phyloP scores from a whole-genome alignment of 2,888 invertebrate species.

The Glyphotaelius pellucidus region DNA sequence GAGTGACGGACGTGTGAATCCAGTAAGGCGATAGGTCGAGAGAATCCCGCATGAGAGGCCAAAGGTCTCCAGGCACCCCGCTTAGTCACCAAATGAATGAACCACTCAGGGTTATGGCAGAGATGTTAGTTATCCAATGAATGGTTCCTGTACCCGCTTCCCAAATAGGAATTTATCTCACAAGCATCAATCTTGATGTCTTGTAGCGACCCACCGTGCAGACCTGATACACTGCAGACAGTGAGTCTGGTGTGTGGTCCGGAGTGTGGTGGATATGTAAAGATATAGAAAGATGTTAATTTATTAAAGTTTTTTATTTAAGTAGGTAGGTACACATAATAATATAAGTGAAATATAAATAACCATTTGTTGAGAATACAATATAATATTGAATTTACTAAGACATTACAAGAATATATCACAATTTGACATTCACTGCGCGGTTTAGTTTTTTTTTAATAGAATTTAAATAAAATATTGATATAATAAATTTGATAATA shows the following conservation, averaged over 20 bases:
- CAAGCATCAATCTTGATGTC: too few species aligned
- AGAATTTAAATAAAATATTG: constrained; percentile 53
- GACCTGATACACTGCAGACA: not conserved
- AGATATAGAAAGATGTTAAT: not conserved
- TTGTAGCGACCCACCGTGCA: not conserved
- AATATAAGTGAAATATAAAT: constrained; percentile 64
- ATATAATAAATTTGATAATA: constrained; percentile 53
- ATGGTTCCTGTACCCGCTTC: too few species aligned
- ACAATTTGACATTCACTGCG: constrained; percentile 66
- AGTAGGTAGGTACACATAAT: constrained; percentile 65
- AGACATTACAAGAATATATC: constrained; percentile 66
- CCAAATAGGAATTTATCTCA: too few species aligned
- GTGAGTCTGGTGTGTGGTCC: not conserved
- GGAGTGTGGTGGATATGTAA: not conserved
- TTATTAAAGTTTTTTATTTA: constrained; percentile 47
- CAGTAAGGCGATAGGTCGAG: too few species aligned
- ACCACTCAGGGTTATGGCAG: too few species aligned
- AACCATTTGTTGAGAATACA: constrained; percentile 63
- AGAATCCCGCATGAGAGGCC: too few species aligned
- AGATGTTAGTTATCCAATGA: too few species aligned
- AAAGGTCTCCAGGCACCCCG: too few species aligned
- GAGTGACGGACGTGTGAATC: too few species aligned
- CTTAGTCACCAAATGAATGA: too few species aligned
- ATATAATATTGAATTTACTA: constrained; percentile 64
- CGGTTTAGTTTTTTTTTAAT: constrained; percentile 56